These are phyloP conservation scores for Hemichromis elongatus DNA, from an alignment of 2,113 vertebrate genomes.

Conservation along the genomic window DNA sequence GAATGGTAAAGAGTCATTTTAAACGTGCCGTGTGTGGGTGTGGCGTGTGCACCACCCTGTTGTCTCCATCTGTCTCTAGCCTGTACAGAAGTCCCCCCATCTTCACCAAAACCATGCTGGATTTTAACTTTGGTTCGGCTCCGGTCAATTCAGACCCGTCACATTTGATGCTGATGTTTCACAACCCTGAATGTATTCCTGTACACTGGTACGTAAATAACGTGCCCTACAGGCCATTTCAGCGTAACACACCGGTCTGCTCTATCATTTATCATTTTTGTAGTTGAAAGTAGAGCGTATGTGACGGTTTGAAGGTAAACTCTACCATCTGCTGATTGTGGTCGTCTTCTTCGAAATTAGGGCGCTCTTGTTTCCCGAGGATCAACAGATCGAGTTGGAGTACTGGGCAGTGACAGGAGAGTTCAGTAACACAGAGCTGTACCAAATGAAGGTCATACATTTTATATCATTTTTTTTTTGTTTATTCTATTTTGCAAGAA, in stretches of 20 bases:
- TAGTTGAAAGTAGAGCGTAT: neutral
- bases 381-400: constrained; percentile 85
- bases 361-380: constrained; percentile 87
- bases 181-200: constrained; percentile 79
- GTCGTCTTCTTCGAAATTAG: constrained; percentile 48
- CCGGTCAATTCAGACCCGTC: constrained; percentile 75
- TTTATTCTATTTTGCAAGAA: neutral
- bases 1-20: neutral
- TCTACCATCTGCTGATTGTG: neutral
- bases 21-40: neutral
- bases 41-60: neutral
- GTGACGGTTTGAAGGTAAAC: neutral
- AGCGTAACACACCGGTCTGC: neutral
- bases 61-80: constrained; percentile 51
- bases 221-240: neutral
- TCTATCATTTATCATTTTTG: neutral
- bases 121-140: constrained; percentile 86
- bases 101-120: constrained; percentile 76
- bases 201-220: constrained; percentile 80
- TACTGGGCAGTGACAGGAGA: constrained; percentile 81
- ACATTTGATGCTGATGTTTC: constrained; percentile 76
- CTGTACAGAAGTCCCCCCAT: constrained; percentile 64
- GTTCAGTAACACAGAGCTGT: constrained; percentile 74
- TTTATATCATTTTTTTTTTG: fast-evolving
- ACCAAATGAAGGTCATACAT: constrained; percentile 78